phyloP scores from a whole-genome alignment of 2,113 vertebrate genomes.

The Pangasianodon gigas region DNA sequence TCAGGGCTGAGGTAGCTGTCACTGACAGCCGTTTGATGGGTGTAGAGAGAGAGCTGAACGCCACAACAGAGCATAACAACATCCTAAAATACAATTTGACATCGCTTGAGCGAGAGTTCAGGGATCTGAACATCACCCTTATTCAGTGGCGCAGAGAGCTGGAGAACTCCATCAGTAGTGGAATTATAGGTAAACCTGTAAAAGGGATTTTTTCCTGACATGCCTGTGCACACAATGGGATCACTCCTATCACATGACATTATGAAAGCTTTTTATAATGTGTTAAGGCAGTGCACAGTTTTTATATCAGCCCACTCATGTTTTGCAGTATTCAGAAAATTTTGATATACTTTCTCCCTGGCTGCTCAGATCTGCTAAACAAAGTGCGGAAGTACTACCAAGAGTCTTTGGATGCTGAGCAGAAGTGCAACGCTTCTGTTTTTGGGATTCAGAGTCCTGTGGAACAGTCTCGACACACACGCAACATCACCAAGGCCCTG shows the following conservation, averaged over 20 bases:
- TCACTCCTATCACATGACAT: neutral
- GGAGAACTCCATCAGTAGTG: slow-evolving; percentile 60
- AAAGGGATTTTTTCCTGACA: neutral
- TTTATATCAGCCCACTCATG: neutral
- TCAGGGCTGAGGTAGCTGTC: slow-evolving; percentile 69
- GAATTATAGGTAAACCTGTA: slow-evolving; percentile 70
- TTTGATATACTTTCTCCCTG: neutral
- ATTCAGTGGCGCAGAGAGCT: slow-evolving; percentile 62
- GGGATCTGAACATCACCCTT: slow-evolving; percentile 71
- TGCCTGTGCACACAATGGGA: neutral
- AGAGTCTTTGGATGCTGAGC: slow-evolving; percentile 68
- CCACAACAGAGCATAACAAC: slow-evolving; percentile 46
- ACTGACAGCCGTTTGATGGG: slow-evolving; percentile 67
- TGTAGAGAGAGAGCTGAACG: slow-evolving; percentile 63
- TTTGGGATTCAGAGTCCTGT: slow-evolving; percentile 66
- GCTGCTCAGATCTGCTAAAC: slow-evolving; percentile 73
- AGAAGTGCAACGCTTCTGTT: slow-evolving; percentile 63
- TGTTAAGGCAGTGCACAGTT: neutral
- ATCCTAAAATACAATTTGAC: slow-evolving; percentile 56
- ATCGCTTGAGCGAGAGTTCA: slow-evolving; percentile 63
- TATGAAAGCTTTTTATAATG: neutral
- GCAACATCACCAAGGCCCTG: slow-evolving; percentile 45
- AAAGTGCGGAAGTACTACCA: slow-evolving; percentile 70
- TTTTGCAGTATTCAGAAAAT: neutral
- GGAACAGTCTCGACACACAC: slow-evolving; percentile 56